These are phyloP conservation scores for Pitta sordida DNA, from an alignment of 2,113 vertebrate species.

Conservation along the genomic window DNA sequence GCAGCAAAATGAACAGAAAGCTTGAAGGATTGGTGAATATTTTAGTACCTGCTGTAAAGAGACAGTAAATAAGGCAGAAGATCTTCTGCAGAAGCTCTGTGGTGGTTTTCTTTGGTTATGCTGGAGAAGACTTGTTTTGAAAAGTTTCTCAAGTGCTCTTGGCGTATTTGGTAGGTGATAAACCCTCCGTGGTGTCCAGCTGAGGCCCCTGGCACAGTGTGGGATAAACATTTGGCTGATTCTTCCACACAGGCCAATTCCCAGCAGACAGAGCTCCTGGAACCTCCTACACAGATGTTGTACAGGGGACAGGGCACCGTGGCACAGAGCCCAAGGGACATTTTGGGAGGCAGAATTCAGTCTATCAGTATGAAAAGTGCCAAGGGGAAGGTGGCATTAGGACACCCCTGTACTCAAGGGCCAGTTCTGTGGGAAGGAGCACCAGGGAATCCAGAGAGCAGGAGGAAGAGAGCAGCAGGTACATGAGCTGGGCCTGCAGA, in stretches of 20 bases:
- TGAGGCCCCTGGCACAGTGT: not conserved
- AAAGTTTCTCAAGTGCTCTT: not conserved
- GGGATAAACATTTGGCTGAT: not conserved
- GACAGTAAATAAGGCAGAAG: not conserved
- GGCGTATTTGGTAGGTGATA: accelerated
- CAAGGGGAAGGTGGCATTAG: not conserved
- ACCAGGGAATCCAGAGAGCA: not conserved
- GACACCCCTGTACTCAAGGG: too few species aligned
- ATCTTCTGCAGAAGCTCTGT: too few species aligned
- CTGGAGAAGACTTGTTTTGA: accelerated
- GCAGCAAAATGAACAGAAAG: not conserved
- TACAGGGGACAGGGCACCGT: not conserved
- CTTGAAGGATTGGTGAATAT: accelerated
- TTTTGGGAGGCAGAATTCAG: not conserved
- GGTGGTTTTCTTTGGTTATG: not conserved
- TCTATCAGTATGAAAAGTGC: not conserved
- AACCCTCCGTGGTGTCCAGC: not conserved
- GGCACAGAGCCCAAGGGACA: not conserved
- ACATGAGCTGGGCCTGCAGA: not conserved
- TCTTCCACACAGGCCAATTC: not conserved
- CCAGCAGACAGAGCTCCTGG: not conserved
- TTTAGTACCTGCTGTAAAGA: accelerated
- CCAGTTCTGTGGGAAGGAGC: not conserved
- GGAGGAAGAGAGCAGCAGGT: not conserved
- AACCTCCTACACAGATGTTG: not conserved